These are phyloP conservation scores for Channa striata DNA, from an alignment of 2,797 vertebrate genomes.

Conservation along the genomic window DNA sequence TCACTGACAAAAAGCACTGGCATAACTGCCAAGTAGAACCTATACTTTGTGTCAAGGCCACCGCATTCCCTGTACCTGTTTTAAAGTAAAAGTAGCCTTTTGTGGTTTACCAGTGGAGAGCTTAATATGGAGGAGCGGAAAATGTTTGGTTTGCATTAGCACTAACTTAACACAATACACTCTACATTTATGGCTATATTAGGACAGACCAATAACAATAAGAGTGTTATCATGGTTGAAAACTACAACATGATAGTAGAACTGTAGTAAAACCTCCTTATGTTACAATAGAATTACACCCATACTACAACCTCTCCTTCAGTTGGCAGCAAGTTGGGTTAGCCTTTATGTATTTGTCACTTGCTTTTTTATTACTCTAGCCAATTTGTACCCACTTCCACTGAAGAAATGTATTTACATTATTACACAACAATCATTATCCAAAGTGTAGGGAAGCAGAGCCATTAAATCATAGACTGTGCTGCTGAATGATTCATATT, in stretches of 20 bases:
- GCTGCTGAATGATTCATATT: not conserved
- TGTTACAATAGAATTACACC: not conserved
- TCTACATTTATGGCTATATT: not conserved
- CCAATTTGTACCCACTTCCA: conserved; percentile 22
- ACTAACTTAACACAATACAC: conserved; percentile 29
- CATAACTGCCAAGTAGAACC: conserved; percentile 1
- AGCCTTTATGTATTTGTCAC: not conserved
- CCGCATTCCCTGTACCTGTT: conserved; percentile 1
- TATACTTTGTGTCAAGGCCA: not conserved
- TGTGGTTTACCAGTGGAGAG: conserved; percentile 39
- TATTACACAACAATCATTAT: conserved; percentile 50
- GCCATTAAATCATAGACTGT: not conserved
- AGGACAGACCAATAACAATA: not conserved
- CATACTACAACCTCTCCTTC: not conserved
- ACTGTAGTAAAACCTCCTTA: not conserved
- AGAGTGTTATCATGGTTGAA: not conserved
- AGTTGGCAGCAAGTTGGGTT: not conserved
- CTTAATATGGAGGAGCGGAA: conserved; percentile 34
- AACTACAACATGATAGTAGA: not conserved
- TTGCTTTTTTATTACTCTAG: not conserved
- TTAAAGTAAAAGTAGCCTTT: conserved; percentile 42
- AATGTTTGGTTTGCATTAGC: conserved; percentile 34
- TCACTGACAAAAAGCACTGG: not conserved
- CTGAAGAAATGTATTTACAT: conserved; percentile 44
- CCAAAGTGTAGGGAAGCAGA: conserved; percentile 21